These are phyloP conservation scores for Corbicula japonica DNA, from an alignment of 2,888 invertebrate genomes.

Conservation along the genomic window DNA sequence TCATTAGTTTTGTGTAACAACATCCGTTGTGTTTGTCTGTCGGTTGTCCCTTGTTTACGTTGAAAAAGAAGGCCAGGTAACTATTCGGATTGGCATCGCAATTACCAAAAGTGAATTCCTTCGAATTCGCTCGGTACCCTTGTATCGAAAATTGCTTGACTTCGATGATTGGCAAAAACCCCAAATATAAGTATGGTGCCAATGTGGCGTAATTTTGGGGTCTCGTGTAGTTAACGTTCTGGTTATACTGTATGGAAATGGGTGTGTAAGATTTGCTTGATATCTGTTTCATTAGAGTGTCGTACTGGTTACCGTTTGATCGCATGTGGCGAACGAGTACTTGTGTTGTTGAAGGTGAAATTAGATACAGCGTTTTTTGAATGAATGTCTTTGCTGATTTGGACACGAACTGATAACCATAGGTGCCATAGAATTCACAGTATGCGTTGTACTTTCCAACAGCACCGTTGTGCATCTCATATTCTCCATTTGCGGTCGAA, in stretches of 20 bases:
- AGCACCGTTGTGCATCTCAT: not conserved
- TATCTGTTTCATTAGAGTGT: not conserved
- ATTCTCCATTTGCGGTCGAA: not conserved
- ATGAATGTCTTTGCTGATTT: no score
- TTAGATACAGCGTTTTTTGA: no score
- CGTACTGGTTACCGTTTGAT: no score
- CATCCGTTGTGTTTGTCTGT: no score
- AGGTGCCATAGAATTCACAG: not conserved
- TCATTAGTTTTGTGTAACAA: no score
- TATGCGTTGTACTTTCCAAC: not conserved
- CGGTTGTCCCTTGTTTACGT: no score
- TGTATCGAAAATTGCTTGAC: not conserved
- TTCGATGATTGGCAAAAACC: not conserved
- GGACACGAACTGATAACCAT: not conserved
- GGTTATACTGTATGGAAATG: not conserved
- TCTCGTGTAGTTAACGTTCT: not conserved
- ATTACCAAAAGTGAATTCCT: not conserved
- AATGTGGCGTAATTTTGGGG: not conserved
- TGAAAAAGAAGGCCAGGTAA: conserved; percentile 2
- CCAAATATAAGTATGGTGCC: conserved; percentile 1
- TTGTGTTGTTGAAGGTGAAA: no score
- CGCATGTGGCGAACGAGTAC: no score
- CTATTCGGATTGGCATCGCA: not conserved
- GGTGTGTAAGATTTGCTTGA: not conserved
- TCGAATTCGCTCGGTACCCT: not conserved